A percentile compares a stretch with the other conserved stretches of the same genome.
Conservation (phyloP, 53 echinoderm and acorn worm species). For the Mesocentrotus franciscanus region DNA sequence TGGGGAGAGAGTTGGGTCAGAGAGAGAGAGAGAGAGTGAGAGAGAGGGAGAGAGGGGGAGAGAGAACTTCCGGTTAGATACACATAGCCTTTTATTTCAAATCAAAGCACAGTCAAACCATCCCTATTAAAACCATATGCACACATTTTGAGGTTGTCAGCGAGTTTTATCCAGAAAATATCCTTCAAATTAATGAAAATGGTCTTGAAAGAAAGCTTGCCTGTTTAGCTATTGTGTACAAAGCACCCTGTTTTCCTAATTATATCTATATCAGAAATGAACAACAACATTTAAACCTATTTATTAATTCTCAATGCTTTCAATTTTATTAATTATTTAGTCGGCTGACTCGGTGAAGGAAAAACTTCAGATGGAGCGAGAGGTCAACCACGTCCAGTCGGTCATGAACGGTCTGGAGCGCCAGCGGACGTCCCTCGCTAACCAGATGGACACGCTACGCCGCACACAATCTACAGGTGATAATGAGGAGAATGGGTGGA, state of each 20-base stretch:
- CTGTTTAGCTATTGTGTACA: not conserved
- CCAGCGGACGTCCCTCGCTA: constrained; percentile 73
- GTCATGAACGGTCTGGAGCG: constrained; percentile 84
- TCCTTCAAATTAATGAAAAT: too few species aligned
- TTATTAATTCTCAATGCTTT: not conserved
- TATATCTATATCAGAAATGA: not conserved
- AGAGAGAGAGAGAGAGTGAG: too few species aligned
- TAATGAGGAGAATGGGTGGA: constrained; percentile 55
- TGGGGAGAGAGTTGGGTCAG: too few species aligned
- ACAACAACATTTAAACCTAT: not conserved
- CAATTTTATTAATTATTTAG: constrained; percentile 7
- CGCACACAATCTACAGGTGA: constrained; percentile 63
- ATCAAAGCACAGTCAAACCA: not conserved
- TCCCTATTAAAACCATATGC: not conserved
- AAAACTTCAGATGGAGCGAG: constrained; percentile 82
- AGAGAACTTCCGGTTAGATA: not conserved
- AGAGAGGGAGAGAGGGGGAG: not conserved
- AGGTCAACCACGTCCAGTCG: constrained; percentile 85
- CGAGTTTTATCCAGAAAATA: too few species aligned
- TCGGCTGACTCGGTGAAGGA: constrained; percentile 73
- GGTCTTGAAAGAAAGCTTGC: not conserved
- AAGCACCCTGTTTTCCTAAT: too few species aligned
- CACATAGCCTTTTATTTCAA: not conserved
- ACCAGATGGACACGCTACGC: constrained; percentile 81
- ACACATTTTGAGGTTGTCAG: not conserved